phyloP scores from a whole-genome alignment of 2,113 vertebrate genomes.

The Hypanus sabinus region DNA sequence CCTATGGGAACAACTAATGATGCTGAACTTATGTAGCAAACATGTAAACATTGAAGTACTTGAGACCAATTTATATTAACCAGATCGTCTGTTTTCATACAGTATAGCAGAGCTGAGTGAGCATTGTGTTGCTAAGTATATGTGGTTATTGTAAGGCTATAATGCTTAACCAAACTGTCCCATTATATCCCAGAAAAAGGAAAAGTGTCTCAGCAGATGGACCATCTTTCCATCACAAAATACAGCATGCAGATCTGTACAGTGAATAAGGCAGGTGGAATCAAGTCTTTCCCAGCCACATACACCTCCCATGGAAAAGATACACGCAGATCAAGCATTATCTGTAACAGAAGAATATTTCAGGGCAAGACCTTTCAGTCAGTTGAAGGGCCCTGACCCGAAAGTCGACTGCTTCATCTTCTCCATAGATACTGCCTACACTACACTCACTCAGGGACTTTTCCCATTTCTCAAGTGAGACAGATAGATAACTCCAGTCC shows the following conservation, averaged over 20 bases:
- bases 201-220: no score
- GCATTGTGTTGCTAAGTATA: neutral
- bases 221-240: neutral
- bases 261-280: neutral
- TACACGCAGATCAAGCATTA: no score
- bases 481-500: no score
- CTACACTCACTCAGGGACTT: no score
- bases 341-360: no score
- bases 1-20: neutral
- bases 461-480: no score
- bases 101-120: neutral
- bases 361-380: no score
- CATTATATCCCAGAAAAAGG: neutral
- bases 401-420: no score
- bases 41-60: neutral
- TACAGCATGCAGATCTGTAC: neutral
- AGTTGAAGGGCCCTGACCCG: no score
- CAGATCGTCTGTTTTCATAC: neutral
- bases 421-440: no score
- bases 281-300: neutral
- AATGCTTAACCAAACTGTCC: neutral
- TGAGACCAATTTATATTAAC: neutral
- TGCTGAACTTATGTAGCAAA: neutral
- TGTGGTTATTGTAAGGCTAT: neutral
- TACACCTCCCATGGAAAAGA: neutral